Conservation (phyloP, 2,888 invertebrate genomes). For the Operophtera brumata region DNA sequence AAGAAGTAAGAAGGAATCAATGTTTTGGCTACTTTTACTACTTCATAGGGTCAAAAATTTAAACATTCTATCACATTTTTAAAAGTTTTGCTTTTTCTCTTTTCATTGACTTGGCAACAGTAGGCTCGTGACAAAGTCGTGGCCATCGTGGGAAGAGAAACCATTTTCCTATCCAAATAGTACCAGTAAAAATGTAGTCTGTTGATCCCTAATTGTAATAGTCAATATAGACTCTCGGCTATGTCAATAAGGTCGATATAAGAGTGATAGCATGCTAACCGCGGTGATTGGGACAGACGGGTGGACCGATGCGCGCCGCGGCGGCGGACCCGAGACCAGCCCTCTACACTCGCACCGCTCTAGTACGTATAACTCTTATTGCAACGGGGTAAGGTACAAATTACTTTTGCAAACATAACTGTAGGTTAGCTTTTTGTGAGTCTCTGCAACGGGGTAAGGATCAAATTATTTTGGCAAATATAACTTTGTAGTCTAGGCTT, state of each 20-base stretch:
- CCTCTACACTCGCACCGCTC: constrained; percentile 91
- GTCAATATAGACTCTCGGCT: background rate
- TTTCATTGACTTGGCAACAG: too few relatives aligned
- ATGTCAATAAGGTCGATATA: constrained; percentile 36
- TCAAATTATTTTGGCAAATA: background rate
- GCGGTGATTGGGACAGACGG: constrained; percentile 74
- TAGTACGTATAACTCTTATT: constrained; percentile 83
- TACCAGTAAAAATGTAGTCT: background rate
- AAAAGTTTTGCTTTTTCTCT: too few relatives aligned
- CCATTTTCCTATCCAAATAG: too few relatives aligned
- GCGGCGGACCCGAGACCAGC: constrained; percentile 89
- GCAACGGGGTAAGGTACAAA: constrained; percentile 21
- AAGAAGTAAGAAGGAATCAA: too few relatives aligned
- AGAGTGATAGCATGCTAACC: constrained; percentile 41
- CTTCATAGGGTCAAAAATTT: too few relatives aligned
- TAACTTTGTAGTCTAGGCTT: too few relatives aligned
- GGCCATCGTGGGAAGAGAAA: too few relatives aligned
- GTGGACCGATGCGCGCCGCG: constrained; percentile 66
- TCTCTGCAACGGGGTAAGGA: constrained; percentile 5
- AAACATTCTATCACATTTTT: too few relatives aligned
- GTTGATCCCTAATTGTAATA: too few relatives aligned
- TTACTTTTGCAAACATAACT: background rate
- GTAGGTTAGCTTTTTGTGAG: constrained; percentile 6
- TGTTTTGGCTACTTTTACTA: too few relatives aligned
- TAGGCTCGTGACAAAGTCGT: too few relatives aligned